Percentiles rank a stretch among this genome's conserved stretches.
These are phyloP conservation scores for Lasaia peninsularis DNA, from an alignment of 1,140 invertebrate species.

Conservation along the genomic window DNA sequence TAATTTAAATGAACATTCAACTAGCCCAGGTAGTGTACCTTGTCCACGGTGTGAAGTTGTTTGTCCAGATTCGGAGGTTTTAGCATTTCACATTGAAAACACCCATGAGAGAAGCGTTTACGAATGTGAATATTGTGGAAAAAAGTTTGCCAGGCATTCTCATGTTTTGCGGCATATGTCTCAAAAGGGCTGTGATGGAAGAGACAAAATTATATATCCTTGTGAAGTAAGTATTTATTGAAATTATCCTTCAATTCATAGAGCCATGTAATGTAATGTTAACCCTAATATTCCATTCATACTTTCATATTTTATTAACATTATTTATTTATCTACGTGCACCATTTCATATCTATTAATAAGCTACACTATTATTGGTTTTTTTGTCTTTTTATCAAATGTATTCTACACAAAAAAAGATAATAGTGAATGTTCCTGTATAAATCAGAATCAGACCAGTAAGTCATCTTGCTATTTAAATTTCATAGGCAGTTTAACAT, in stretches of 20 bases:
- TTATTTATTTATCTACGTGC: too few species aligned
- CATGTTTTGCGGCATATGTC: slow-evolving; percentile 59
- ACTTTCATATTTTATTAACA: too few species aligned
- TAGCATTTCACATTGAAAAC: slow-evolving; percentile 44
- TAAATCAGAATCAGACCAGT: neutral
- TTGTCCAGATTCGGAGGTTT: slow-evolving; percentile 40
- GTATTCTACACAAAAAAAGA: neutral
- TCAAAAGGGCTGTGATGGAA: slow-evolving; percentile 59
- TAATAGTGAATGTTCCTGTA: neutral
- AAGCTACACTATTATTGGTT: neutral
- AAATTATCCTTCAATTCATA: slow-evolving; percentile 9
- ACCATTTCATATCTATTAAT: neutral
- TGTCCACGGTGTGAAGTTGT: slow-evolving; percentile 46
- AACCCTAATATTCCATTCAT: neutral
- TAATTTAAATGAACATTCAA: slow-evolving; percentile 52
- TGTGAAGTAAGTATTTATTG: slow-evolving; percentile 47
- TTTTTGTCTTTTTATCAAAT: neutral
- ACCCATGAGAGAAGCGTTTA: slow-evolving; percentile 47
- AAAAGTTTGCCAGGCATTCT: slow-evolving; percentile 50
- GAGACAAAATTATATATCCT: slow-evolving; percentile 29
- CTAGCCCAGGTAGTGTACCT: slow-evolving; percentile 40
- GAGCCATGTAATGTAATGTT: neutral
- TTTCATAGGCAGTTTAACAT: neutral
- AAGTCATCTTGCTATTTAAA: neutral
- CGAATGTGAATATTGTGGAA: slow-evolving; percentile 48